Percentiles rank a stretch among this genome's conserved stretches.
Conservation (phyloP, 2,888 invertebrate genomes). For the Dryobotodes eremita region DNA sequence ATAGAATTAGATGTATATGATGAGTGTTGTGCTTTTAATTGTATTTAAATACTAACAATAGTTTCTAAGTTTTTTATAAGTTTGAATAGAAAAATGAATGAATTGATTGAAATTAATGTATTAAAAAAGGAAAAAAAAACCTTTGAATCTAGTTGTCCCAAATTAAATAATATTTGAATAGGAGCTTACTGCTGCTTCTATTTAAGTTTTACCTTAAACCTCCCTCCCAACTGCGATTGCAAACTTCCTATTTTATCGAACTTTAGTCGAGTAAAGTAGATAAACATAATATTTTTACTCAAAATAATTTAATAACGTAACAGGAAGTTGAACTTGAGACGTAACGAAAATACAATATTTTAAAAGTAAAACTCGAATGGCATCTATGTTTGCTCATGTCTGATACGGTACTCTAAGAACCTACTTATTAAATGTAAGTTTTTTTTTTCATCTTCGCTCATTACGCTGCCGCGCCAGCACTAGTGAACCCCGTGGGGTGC, state of each 20-base stretch:
- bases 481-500: slow-evolving; percentile 23
- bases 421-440: slow-evolving; percentile 1
- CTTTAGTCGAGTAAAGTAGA: background rate
- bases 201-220: background rate
- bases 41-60: too few species aligned
- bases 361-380: background rate
- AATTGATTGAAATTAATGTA: too few species aligned
- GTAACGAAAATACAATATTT: background rate
- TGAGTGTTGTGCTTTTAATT: too few species aligned
- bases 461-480: slow-evolving; percentile 23
- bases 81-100: too few species aligned
- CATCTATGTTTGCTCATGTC: background rate
- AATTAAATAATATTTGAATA: too few species aligned
- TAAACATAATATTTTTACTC: too few species aligned
- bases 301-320: background rate
- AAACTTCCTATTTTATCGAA: background rate
- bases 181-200: background rate
- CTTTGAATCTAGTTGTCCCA: too few species aligned
- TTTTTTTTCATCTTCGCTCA: slow-evolving; percentile 23
- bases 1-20: too few species aligned
- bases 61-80: too few species aligned
- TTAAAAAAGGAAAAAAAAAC: too few species aligned
- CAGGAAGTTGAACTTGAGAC: background rate
- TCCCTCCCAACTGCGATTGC: background rate
- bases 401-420: background rate